Percentiles rank a stretch among this genome's conserved stretches.
Conservation (phyloP, 1,140 invertebrate genomes). For the Dendrolimus kikuchii region DNA sequence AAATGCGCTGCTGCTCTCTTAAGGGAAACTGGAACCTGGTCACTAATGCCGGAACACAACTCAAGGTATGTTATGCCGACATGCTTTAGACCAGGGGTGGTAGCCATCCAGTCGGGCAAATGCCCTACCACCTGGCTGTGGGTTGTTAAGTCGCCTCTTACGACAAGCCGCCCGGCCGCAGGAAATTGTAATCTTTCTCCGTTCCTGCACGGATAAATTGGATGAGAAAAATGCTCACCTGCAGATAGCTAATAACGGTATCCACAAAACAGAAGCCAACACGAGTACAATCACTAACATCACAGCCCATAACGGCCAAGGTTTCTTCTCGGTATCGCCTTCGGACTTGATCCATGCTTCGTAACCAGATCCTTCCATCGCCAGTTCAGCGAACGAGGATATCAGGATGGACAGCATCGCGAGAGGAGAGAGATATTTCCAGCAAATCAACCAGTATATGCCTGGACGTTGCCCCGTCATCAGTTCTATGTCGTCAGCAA, state of each 20-base stretch:
- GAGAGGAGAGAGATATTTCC: constrained; percentile 93
- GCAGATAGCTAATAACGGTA: constrained; percentile 86
- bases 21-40: too few species aligned
- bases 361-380: constrained; percentile 85
- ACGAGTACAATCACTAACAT: constrained; percentile 84
- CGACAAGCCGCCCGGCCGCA: too few species aligned
- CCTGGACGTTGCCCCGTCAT: constrained; percentile 93
- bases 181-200: too few species aligned
- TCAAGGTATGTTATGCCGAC: too few species aligned
- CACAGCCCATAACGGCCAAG: constrained; percentile 92
- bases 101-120: too few species aligned
- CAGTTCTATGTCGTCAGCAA: constrained; percentile 94
- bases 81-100: too few species aligned
- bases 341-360: constrained; percentile 86
- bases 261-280: constrained; percentile 89
- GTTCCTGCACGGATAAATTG: too few species aligned
- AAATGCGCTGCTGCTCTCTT: too few species aligned
- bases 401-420: constrained; percentile 92
- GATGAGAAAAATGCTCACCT: constrained; percentile 70
- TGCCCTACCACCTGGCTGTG: too few species aligned
- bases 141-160: too few species aligned
- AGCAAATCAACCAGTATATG: constrained; percentile 93
- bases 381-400: constrained; percentile 88
- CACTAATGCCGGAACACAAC: too few species aligned
- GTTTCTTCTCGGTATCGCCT: constrained; percentile 80